Evolutionary conservation across 2,113 vertebrate species (phyloP), one percentile per base, ranked within the genome.

Genomic region (Austrofundulus limnaeus): DNA sequence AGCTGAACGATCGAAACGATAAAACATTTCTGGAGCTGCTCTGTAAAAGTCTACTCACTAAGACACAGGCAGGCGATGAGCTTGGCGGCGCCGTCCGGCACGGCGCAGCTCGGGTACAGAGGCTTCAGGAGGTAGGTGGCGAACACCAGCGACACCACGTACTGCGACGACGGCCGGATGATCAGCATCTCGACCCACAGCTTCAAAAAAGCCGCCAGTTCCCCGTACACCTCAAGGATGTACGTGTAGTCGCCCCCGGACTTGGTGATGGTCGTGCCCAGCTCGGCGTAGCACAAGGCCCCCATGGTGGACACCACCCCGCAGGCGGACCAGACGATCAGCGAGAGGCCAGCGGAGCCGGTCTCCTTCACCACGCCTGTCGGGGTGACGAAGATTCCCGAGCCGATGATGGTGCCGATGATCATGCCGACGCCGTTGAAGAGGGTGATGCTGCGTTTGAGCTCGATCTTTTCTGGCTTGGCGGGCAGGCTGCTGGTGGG

Each of bases 161-260:
- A 92, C 70, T 92, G 91, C 0, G 91, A 92, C 0, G 91, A 91
- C 0, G 91, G 91, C 3, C 91, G 84, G 38, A 92, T 92, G 66
- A 92, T 91, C n/a, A 92, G 89, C 91, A 92, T 91, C 79, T 92
- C 91, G 69, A 92, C 81, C 91, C 91, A 92, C 50, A 92, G 86
- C 59, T 92, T 91, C 1, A 92, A 77, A 57, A 92, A 92, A 34
- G 90, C 91, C 0, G 81, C 87, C 72, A 92, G 85, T 50, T 91
- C 87, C 0, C 91, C 91, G 2, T 92, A 92, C 34, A 92, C 81
- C 77, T 90, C 91, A 57, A 92, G 75, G 70, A 92, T 92, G 70
- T 92, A 92, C 0, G 90, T 90, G 80, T 92, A 92, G 84, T 92
- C 91, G 4, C 91, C 91, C 1, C 91, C 91, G 0, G 91, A 92